phyloP scores from a whole-genome alignment of 1,140 invertebrate species.

The Cydia pomonella region DNA sequence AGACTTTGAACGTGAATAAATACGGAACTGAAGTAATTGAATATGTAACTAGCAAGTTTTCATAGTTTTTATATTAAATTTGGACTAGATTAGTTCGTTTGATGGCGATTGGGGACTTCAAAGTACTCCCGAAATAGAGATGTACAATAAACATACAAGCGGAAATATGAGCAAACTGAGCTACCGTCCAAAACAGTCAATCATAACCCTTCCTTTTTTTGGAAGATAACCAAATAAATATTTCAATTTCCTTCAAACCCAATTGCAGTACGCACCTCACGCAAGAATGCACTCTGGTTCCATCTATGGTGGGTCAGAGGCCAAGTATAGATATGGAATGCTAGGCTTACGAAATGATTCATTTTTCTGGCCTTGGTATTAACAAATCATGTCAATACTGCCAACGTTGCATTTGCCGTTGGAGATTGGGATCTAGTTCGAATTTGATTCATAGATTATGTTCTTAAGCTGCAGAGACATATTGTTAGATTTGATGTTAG shows the following conservation, averaged over 20 bases:
- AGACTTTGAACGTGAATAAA: too few species aligned
- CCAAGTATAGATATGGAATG: slow-evolving; percentile 1
- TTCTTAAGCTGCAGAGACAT: neutral
- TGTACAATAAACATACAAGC: too few species aligned
- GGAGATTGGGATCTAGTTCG: neutral
- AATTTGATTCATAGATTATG: neutral
- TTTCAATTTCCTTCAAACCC: neutral
- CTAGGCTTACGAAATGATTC: neutral
- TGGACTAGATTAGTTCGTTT: too few species aligned
- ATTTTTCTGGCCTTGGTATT: slow-evolving; percentile 16
- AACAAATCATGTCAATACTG: neutral
- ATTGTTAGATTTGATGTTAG: neutral
- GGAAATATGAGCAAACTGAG: neutral
- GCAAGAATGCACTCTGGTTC: slow-evolving; percentile 7
- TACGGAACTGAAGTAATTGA: too few species aligned
- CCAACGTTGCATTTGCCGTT: neutral
- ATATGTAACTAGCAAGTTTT: too few species aligned
- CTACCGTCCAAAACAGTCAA: too few species aligned
- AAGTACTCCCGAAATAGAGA: too few species aligned
- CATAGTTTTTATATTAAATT: too few species aligned
- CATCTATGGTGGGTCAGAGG: neutral
- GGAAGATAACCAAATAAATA: neutral
- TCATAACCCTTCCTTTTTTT: too few species aligned
- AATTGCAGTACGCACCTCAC: neutral
- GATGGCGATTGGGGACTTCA: too few species aligned